These are phyloP conservation scores for Tupaia chinensis DNA, from an alignment of 2,113 vertebrate genomes.

Conservation along the genomic window DNA sequence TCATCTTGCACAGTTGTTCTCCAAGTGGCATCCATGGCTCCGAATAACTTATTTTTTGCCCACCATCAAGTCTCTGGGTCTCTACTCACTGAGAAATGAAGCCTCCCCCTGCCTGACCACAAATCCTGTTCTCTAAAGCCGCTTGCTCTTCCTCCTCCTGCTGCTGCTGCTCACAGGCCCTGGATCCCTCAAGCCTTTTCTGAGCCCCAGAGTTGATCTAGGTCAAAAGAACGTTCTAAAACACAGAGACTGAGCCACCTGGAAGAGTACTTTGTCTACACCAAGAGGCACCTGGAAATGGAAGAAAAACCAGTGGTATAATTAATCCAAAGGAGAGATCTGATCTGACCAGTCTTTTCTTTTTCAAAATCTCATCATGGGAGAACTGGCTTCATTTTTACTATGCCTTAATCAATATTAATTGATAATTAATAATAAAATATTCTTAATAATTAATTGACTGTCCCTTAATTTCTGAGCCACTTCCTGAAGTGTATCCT, in stretches of 20 bases:
- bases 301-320: background rate
- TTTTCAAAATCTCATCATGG: slow-evolving; percentile 1
- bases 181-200: background rate
- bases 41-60: background rate
- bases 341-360: background rate
- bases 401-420: background rate
- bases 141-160: background rate
- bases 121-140: background rate
- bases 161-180: background rate
- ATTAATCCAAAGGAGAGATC: background rate
- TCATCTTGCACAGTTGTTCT: background rate
- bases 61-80: background rate
- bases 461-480: slow-evolving; percentile 10
- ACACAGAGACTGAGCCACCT: background rate
- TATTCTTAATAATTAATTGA: background rate
- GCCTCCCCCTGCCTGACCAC: background rate
- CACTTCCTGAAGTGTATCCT: background rate
- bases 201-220: background rate
- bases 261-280: background rate
- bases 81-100: background rate
- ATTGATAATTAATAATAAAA: too few species aligned
- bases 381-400: background rate
- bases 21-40: background rate
- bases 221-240: background rate
- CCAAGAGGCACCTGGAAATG: background rate